phyloP scores from a whole-genome alignment of 2,888 invertebrate species.

The Drosophila multiciliata region DNA sequence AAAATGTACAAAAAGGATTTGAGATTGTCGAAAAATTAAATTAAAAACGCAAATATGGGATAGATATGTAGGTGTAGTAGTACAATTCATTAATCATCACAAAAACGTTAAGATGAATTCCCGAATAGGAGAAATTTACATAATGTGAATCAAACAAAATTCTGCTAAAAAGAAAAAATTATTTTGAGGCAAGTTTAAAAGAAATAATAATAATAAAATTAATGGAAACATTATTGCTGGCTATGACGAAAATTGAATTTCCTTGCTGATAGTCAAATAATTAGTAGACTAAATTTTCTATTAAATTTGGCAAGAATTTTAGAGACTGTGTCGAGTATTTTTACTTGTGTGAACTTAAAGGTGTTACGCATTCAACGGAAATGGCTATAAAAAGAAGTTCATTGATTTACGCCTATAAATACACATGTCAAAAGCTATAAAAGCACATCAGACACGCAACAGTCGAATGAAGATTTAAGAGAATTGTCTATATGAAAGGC shows the following conservation, averaged over 20 bases:
- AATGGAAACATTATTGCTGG: neutral
- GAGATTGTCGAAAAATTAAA: slow-evolving; percentile 6
- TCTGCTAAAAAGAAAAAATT: neutral
- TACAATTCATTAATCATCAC: neutral
- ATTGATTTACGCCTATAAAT: slow-evolving; percentile 12
- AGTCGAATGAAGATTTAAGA: slow-evolving; percentile 16
- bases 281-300: neutral
- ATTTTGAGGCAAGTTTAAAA: neutral
- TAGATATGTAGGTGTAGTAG: neutral
- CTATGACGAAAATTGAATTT: neutral
- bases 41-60: slow-evolving; percentile 17
- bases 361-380: neutral
- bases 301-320: neutral
- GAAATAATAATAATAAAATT: too few relatives aligned
- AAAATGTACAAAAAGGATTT: slow-evolving; percentile 15
- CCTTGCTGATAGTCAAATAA: neutral
- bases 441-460: neutral
- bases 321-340: neutral
- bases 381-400: neutral
- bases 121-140: neutral
- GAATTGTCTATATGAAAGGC: neutral
- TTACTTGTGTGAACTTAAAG: neutral
- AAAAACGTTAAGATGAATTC: neutral
- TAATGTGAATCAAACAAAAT: neutral
- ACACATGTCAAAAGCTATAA: slow-evolving; percentile 9